Evolutionary conservation across 2,113 vertebrate genomes (phyloP).

Genomic region (Microtus montanus): DNA sequence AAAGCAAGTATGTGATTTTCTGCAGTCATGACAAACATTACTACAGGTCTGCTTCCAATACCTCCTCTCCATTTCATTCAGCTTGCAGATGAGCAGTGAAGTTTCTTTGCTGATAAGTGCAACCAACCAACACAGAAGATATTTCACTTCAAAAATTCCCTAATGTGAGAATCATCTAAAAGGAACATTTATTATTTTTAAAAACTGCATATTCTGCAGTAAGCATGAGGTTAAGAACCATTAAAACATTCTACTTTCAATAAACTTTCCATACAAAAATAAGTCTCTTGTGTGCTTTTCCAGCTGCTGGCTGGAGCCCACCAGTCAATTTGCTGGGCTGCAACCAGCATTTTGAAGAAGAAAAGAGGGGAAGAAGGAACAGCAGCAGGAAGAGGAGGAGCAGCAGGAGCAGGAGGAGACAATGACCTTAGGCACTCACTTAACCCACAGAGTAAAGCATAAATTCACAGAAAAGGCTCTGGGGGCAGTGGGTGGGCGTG

Average conservation of each 20-base stretch:
- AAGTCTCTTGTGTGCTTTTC: not conserved
- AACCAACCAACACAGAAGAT: constrained; percentile 35
- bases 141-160: constrained; percentile 12
- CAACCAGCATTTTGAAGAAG: not conserved
- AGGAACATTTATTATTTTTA: constrained; percentile 11
- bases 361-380: too few relatives aligned
- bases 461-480: not conserved
- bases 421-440: not conserved
- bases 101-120: constrained; percentile 24
- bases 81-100: not conserved
- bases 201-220: constrained; percentile 41
- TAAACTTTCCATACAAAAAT: constrained; percentile 26
- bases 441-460: constrained; percentile 21
- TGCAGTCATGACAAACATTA: not conserved
- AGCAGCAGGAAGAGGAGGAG: not conserved
- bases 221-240: not conserved
- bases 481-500: not conserved
- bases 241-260: not conserved
- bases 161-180: constrained; percentile 36
- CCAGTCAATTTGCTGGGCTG: constrained; percentile 16
- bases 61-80: not conserved
- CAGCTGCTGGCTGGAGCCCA: not conserved
- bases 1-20: too few relatives aligned
- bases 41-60: not conserved
- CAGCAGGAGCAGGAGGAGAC: not conserved